phyloP scores from a whole-genome alignment of 2,888 invertebrate genomes.

The Metalampra italica region DNA sequence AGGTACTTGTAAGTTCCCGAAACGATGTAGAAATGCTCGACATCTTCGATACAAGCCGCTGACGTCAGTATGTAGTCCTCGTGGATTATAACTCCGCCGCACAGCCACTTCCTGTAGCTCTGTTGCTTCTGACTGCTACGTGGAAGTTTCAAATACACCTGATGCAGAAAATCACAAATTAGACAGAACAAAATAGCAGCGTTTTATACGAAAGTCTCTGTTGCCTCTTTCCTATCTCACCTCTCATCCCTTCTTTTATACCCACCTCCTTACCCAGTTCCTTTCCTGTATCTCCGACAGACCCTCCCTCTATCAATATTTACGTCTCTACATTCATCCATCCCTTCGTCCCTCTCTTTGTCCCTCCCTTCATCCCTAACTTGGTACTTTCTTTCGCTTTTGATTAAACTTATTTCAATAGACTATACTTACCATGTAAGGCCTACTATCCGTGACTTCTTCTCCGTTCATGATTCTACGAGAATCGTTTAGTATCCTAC shows the following conservation, averaged over 20 bases:
- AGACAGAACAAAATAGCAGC: not conserved
- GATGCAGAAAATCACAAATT: not conserved
- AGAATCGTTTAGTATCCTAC: slow-evolving; percentile 41
- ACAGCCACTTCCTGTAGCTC: slow-evolving; percentile 52
- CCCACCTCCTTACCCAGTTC: too few relatives aligned
- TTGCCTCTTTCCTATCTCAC: too few relatives aligned
- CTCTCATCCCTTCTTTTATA: too few relatives aligned
- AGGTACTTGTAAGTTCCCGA: slow-evolving; percentile 61
- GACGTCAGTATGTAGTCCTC: slow-evolving; percentile 64
- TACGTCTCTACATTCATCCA: too few relatives aligned
- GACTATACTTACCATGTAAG: slow-evolving; percentile 58
- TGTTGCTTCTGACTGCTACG: slow-evolving; percentile 37
- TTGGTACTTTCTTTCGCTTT: too few relatives aligned
- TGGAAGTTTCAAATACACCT: slow-evolving; percentile 60
- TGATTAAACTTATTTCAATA: too few relatives aligned
- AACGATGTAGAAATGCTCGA: slow-evolving; percentile 59
- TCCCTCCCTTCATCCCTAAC: too few relatives aligned
- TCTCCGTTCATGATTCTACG: slow-evolving; percentile 56
- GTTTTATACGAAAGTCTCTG: not conserved
- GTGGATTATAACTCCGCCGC: slow-evolving; percentile 58
- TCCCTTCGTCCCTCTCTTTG: too few relatives aligned
- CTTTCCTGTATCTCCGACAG: too few relatives aligned
- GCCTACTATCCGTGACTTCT: slow-evolving; percentile 48
- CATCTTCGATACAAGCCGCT: slow-evolving; percentile 63
- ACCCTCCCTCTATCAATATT: too few relatives aligned